phyloP scores from a whole-genome alignment of 2,113 vertebrate genomes.

The Miniopterus natalensis region DNA sequence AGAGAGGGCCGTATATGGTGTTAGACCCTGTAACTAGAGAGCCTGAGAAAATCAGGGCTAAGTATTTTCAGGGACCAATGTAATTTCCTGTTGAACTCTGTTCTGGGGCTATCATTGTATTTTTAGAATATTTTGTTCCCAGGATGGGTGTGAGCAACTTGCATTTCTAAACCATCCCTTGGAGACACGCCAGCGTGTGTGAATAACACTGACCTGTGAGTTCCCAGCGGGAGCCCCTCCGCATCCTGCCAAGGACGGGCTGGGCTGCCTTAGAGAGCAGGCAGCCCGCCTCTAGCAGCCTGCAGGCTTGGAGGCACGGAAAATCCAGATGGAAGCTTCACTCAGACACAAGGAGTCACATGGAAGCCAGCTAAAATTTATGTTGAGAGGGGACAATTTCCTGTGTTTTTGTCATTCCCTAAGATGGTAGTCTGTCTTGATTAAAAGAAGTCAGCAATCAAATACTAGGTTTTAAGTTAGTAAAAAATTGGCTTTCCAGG shows the following conservation, averaged over 20 bases:
- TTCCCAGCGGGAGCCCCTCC: background rate
- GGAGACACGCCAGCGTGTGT: background rate
- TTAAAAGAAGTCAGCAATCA: background rate
- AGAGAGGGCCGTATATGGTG: background rate
- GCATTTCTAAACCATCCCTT: constrained; percentile 50
- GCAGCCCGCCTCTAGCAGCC: background rate
- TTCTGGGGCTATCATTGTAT: background rate
- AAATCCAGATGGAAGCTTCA: background rate
- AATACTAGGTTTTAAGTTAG: constrained; percentile 26
- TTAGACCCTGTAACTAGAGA: background rate
- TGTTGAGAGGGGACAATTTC: background rate
- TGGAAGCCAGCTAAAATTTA: background rate
- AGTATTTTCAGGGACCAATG: background rate
- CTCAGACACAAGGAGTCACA: background rate
- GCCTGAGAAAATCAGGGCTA: background rate
- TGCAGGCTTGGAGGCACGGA: background rate
- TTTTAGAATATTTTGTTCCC: constrained; percentile 68
- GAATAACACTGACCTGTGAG: background rate
- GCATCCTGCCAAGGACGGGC: background rate
- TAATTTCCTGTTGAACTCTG: constrained; percentile 61
- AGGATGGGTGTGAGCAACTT: constrained; percentile 53
- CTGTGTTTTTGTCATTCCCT: background rate
- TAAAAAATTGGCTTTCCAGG: background rate
- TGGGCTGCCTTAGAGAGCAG: background rate
- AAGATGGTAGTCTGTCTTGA: background rate